A percentile compares a stretch with the other conserved stretches of the same genome.
Evolutionary conservation across 2,113 vertebrate genomes (phyloP).

Genomic region (Tetrao urogallus): DNA sequence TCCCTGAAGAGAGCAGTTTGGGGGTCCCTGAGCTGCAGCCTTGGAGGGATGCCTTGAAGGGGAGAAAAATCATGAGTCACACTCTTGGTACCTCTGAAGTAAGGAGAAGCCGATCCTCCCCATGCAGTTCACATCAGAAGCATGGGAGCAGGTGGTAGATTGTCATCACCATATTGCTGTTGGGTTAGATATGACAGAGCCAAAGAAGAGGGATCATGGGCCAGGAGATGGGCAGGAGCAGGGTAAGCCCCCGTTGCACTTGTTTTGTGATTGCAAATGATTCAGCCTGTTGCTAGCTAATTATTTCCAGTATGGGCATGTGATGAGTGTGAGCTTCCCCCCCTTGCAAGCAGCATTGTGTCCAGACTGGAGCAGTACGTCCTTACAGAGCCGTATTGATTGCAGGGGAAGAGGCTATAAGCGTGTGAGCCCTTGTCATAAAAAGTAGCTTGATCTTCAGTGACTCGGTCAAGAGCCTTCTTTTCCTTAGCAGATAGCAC

Average conservation of each 20-base stretch:
- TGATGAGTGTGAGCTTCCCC: constrained; percentile 2
- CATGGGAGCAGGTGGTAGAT: not conserved
- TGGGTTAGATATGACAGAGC: not conserved
- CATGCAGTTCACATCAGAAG: no score
- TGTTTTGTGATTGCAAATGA: not conserved
- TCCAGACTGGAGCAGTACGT: constrained; percentile 23
- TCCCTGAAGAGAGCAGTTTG: not conserved
- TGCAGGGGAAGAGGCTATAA: constrained; percentile 16
- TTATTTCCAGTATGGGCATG: constrained; percentile 8
- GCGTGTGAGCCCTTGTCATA: constrained; percentile 20
- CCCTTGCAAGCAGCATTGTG: constrained; percentile 2
- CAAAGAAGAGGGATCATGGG: not conserved
- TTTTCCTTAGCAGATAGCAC: constrained; percentile 28
- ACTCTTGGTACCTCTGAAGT: not conserved
- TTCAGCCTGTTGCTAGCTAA: constrained; percentile 49
- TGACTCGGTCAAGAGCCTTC: not conserved
- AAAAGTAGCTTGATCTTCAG: constrained; percentile 55
- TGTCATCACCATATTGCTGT: accelerated
- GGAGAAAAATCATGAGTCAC: not conserved
- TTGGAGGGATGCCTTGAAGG: not conserved
- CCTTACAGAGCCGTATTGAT: constrained; percentile 63
- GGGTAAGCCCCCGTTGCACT: not conserved
- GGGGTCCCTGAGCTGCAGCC: not conserved
- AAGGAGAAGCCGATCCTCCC: not conserved
- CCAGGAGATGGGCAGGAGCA: not conserved